Conservation (phyloP, 2,113 vertebrate species). For the Gallinago paraguaiae region DNA sequence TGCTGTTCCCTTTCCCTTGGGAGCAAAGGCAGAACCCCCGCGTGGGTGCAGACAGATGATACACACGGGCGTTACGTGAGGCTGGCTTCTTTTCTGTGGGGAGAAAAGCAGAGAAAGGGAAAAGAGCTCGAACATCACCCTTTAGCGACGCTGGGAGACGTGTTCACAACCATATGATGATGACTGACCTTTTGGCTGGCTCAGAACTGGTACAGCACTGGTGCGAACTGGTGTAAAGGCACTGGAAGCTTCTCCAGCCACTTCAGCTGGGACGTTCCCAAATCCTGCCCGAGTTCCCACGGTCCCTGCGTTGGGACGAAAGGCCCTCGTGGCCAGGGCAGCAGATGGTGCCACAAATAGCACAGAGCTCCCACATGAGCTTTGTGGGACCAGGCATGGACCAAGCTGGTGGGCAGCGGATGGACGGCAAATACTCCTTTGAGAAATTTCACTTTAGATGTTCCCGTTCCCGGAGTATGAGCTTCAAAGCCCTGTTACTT, state of each 20-base stretch:
- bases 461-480: fast-evolving
- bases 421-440: fast-evolving
- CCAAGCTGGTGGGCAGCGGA: neutral
- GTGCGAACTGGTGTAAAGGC: neutral
- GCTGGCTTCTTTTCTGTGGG: fast-evolving
- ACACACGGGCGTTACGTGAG: fast-evolving
- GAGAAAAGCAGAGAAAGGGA: neutral
- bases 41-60: fast-evolving
- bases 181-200: neutral
- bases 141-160: fast-evolving
- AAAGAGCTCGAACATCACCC: neutral
- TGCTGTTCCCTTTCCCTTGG: neutral
- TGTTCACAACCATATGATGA: neutral
- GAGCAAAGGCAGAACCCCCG: neutral
- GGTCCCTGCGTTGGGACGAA: fast-evolving
- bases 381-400: fast-evolving
- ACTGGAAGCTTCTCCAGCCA: neutral
- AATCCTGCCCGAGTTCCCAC: fast-evolving
- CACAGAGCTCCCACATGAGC: fast-evolving
- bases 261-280: fast-evolving
- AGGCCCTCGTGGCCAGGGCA: neutral
- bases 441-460: fast-evolving
- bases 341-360: neutral
- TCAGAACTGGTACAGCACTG: neutral
- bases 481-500: fast-evolving